Percentiles rank a stretch among this genome's conserved stretches.
Evolutionary conservation across 2,888 invertebrate species (phyloP).

Genomic region (Ochropleura plecta): DNA sequence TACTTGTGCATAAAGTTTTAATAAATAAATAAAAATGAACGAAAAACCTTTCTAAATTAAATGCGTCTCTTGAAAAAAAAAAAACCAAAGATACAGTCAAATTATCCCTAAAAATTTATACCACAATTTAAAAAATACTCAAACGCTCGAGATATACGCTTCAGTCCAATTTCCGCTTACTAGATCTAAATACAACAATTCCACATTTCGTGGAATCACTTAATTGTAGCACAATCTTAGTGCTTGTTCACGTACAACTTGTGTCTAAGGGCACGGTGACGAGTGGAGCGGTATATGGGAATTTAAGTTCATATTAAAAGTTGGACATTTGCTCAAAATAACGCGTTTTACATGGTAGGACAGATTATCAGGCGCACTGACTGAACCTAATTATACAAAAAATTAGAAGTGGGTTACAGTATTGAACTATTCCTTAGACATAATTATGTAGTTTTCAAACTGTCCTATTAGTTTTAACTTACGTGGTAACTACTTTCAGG

Average conservation of each 20-base stretch:
- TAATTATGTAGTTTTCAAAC: no score
- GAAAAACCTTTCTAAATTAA: background rate
- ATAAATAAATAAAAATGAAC: no score
- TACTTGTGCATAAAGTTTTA: no score
- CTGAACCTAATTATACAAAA: no score
- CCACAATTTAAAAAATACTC: constrained; percentile 18
- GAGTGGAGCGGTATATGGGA: background rate
- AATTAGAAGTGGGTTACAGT: no score
- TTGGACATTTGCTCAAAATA: background rate
- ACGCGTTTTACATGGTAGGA: no score
- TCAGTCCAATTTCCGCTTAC: constrained; percentile 48
- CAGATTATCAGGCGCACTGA: no score
- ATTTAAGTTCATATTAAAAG: background rate
- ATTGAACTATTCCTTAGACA: no score
- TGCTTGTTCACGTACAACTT: constrained; percentile 49
- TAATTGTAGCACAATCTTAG: constrained; percentile 55
- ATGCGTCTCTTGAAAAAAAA: background rate
- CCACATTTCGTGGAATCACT: constrained; percentile 44
- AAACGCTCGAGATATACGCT: constrained; percentile 25
- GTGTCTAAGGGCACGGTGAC: background rate
- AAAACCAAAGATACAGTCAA: background rate
- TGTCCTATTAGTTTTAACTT: no score
- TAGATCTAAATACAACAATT: constrained; percentile 58
- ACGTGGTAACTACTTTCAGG: no score
- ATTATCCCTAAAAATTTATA: constrained; percentile 3